Percentiles rank a stretch among this genome's conserved stretches.
Conservation (phyloP, 2,888 invertebrate genomes). For the Omphaloscelis lunosa region DNA sequence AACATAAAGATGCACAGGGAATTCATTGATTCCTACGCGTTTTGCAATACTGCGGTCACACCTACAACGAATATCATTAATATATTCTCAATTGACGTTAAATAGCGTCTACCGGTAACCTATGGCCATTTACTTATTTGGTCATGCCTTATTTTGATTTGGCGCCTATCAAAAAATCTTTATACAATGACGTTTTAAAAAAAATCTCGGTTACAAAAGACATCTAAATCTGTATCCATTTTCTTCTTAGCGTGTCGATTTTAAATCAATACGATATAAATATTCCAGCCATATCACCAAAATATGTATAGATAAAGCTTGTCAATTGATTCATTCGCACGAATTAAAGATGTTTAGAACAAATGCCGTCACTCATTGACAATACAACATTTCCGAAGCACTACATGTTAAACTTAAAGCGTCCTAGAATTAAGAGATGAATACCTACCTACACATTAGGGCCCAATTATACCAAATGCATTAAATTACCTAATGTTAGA, state of each 20-base stretch:
- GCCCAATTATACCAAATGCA: too few relatives aligned
- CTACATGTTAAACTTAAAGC: neutral
- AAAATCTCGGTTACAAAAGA: neutral
- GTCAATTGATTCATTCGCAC: conserved; percentile 26
- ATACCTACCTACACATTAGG: neutral
- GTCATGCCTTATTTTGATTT: conserved; percentile 2
- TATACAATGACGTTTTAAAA: neutral
- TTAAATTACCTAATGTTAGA: too few relatives aligned
- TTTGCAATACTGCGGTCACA: conserved; percentile 33
- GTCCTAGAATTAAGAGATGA: neutral
- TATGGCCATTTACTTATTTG: conserved; percentile 31
- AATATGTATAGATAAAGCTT: conserved; percentile 26
- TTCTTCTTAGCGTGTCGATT: too few relatives aligned
- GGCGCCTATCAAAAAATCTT: conserved; percentile 6
- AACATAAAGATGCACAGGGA: conserved; percentile 27
- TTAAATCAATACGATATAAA: conserved; percentile 22
- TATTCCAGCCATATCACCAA: conserved; percentile 32
- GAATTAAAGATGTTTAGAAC: neutral
- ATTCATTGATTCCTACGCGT: conserved; percentile 47
- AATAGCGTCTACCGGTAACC: conserved; percentile 17
- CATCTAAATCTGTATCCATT: conserved; percentile 11
- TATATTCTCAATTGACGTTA: conserved; percentile 29
- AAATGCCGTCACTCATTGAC: neutral
- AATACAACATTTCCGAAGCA: neutral
- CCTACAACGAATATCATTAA: conserved; percentile 43